Evolutionary conservation across 2,113 vertebrate species (phyloP), one percentile per base, ranked within the genome.

Genomic region (Pollimyrus isidori): DNA sequence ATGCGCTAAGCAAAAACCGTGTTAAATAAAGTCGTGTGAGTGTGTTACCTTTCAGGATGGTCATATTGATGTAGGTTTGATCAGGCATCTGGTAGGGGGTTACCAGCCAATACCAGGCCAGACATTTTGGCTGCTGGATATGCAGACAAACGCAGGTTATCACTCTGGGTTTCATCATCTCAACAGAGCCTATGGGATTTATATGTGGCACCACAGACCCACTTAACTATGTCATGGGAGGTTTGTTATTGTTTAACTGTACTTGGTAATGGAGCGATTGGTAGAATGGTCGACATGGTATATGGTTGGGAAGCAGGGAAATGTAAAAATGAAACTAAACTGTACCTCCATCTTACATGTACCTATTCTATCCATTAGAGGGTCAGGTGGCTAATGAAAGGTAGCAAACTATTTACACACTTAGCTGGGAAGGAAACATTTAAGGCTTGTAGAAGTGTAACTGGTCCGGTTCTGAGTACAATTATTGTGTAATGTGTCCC

Each of bases 11-110:
- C 23, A 26, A 69, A 85, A 49, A 1, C 19, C 35, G 7, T 15
- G 30, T 62, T 62, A 62, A 56, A 56, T 56, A 23, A 48, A 42
- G 26, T 35, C n/a, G 2, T 7, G 19, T 6, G 11, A 52, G 46
- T 0, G 45, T 0, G 0, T 0, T 53, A 80, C 88, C 89, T 91
- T 89, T 90, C 89, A 96, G 96, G 92, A 97, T 97, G 88, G 97
- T 98, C 94, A 99, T 98, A 93, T 98, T 97, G 94, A 99, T 97
- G 91, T 95, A 97, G 5, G 97, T 96, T 90, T 94, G 96, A 89
- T 98, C 97, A 0, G 97, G 97, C 92, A 96, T 87, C 0, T 91
- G 50, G 26, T 92, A 4, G 62, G 62, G n/a, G n/a, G 62, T 13
- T 5, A 10, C 1, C 89, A 92, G 90, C 19, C 93, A 90, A 56